Conservation (phyloP, 64 coral and sea anemone genomes). For the Pocillopora damicornis region DNA sequence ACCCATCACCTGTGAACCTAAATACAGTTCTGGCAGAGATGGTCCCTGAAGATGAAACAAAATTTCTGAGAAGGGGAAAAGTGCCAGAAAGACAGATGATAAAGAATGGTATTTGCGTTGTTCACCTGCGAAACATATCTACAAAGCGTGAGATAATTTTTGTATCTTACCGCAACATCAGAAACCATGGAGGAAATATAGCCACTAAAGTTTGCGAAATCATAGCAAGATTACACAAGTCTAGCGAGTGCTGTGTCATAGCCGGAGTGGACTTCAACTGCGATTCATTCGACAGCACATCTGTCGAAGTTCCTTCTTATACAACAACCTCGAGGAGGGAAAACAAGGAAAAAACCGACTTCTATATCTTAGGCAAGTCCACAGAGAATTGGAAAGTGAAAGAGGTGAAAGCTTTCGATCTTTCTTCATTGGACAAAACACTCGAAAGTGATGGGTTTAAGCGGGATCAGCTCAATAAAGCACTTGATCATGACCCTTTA, state of each 20-base stretch:
- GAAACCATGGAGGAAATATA: neutral
- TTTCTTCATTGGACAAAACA: no score
- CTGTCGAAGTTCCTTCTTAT: neutral
- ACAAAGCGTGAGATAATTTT: slow-evolving; percentile 14
- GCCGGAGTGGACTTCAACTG: slow-evolving; percentile 29
- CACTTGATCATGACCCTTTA: slow-evolving; percentile 30
- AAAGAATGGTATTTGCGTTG: neutral
- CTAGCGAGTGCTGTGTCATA: slow-evolving; percentile 1
- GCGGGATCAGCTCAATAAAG: neutral
- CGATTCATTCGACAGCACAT: neutral
- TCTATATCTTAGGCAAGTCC: neutral
- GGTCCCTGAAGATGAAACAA: neutral
- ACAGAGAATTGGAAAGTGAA: neutral
- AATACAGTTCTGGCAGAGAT: slow-evolving; percentile 4
- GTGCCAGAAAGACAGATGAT: neutral
- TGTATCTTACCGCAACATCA: slow-evolving; percentile 18
- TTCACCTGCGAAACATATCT: slow-evolving; percentile 2
- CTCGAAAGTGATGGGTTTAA: no score
- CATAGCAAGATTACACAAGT: slow-evolving; percentile 21
- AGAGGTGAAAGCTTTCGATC: neutral
- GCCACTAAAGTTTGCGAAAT: slow-evolving; percentile 1
- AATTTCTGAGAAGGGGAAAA: neutral
- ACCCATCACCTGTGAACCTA: neutral
- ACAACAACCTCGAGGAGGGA: neutral
- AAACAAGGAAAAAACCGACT: neutral